A percentile compares a stretch with the other conserved stretches of the same genome.
Evolutionary conservation across 2,797 vertebrate species (phyloP).

Genomic region (Carduelis carduelis): DNA sequence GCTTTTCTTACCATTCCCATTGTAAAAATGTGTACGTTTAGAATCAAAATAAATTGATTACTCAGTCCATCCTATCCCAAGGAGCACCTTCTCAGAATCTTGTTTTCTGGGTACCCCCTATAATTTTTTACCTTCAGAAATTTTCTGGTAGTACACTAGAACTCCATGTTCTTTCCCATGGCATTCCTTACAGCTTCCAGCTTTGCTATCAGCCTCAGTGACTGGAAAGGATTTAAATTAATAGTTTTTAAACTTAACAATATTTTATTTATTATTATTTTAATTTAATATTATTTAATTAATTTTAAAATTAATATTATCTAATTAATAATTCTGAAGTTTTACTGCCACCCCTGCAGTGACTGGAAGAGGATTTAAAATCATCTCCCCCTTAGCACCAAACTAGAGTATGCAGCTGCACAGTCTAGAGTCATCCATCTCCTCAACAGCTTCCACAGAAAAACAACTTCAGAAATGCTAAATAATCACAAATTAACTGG

Average conservation of each 20-base stretch:
- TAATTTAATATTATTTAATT: no score
- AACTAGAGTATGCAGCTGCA: background rate
- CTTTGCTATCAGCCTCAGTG: background rate
- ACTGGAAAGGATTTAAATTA: no score
- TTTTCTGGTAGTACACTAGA: background rate
- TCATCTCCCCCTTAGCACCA: background rate
- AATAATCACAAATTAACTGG: background rate
- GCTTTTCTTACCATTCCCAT: background rate
- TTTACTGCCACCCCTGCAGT: background rate
- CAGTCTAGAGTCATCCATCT: background rate
- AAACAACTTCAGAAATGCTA: background rate
- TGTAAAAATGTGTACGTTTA: accelerated
- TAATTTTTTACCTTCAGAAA: background rate
- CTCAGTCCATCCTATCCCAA: background rate
- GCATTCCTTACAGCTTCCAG: background rate
- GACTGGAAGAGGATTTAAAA: background rate
- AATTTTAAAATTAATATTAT: no score
- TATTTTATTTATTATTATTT: no score
- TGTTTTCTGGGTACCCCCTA: background rate
- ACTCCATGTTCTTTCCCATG: background rate
- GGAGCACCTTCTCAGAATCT: background rate
- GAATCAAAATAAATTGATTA: background rate
- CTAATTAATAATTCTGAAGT: no score
- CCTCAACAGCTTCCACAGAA: background rate
- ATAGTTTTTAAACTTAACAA: no score